Evolutionary conservation across 2,888 invertebrate species (phyloP), one percentile per base, ranked within the genome.

Genomic region (Pheosia gnoma): DNA sequence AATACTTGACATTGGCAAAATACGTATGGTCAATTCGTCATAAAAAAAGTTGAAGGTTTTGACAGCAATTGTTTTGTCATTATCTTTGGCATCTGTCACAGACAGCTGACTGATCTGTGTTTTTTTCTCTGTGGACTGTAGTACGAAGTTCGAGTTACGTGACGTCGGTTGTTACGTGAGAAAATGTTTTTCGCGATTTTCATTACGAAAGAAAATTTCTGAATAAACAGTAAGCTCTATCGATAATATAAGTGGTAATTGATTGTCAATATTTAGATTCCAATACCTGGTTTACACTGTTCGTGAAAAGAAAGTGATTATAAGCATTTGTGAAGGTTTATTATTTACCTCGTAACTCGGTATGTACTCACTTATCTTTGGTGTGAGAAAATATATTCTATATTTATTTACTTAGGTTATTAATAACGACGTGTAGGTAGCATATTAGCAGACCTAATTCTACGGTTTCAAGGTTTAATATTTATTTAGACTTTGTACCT

Each of bases 401-500:
- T 62, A 43, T 25, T 49, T 65, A 67, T 75, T 73, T 73, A 66
- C 64, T 70, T 75, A 75, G 70, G n/a, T 59, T 47, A 63, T 25
- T 52, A 49, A 52, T 36, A 49, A 59, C 39, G 55, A 59, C 25
- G 25, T 25, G 25, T 25, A 25, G 25, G 67, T 70, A 67, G 66
- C 61, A 53, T 60, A 63, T 60, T 37, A 63, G 68, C 68, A 58
- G 65, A 58, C 71, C 68, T 60, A 68, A 70, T 67, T 66, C 68
- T 66, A 62, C 70, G 8, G 54, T 51, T 64, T 63, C 75, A 75
- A 75, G 75, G 74, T 75, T 73, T 25, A 25, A 25, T 25, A 59
- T 59, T 47, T n/a, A 0, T 7, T 73, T 53, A 75, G 74, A 75
- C 74, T 75, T 75, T 75, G 74, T 59, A 75, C 74, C 60, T 43